These are phyloP conservation scores for Metallyticus violacea DNA, from an alignment of 2,888 invertebrate genomes.

Conservation along the genomic window DNA sequence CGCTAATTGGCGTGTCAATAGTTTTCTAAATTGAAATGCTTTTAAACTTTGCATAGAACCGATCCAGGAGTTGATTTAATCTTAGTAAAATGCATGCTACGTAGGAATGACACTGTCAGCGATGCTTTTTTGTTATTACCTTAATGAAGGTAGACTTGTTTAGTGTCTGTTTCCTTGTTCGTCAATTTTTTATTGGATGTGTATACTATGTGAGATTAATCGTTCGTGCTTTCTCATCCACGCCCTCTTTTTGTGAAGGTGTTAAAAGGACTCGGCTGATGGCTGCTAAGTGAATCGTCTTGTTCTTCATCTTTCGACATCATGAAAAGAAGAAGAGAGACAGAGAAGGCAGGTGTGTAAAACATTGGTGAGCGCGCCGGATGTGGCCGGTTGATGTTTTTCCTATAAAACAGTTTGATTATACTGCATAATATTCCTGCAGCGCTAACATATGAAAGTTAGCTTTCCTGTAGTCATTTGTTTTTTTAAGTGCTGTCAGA, in stretches of 20 bases:
- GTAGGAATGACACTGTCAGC: neutral
- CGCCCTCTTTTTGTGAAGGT: neutral
- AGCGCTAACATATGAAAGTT: too few species aligned
- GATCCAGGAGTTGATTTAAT: neutral
- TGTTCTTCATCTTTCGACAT: neutral
- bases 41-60: neutral
- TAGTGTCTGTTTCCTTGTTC: neutral
- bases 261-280: neutral
- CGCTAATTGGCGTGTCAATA: neutral
- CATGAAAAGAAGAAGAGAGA: neutral
- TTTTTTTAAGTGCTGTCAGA: too few species aligned
- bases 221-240: neutral
- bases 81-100: neutral
- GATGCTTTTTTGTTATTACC: neutral
- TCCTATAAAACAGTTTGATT: neutral
- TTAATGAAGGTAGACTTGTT: neutral
- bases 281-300: neutral
- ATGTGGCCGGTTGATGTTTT: neutral
- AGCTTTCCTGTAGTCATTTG: too few species aligned
- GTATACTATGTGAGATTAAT: neutral
- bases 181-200: neutral
- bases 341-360: neutral
- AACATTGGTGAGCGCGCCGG: neutral
- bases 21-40: neutral
- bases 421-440: too few species aligned